Conservation (phyloP, 1,140 invertebrate species). For the Zaprionus camerounensis region DNA sequence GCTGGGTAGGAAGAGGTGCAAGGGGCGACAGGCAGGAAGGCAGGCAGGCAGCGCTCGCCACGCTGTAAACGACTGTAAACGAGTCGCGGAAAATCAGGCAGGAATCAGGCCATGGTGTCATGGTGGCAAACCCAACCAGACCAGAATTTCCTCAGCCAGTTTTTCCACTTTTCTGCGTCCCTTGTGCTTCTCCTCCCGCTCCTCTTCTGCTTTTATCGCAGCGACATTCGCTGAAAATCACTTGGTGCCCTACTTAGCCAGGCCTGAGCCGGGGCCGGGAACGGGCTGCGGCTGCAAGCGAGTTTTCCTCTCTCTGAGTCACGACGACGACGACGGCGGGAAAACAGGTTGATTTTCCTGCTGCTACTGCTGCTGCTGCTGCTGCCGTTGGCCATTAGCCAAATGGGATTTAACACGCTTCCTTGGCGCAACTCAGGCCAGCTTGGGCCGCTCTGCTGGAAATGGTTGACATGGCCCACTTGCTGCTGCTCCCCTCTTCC, state of each 20-base stretch:
- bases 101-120: constrained; percentile 77
- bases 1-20: neutral
- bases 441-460: constrained; percentile 33
- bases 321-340: constrained; percentile 19
- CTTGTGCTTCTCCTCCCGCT: neutral
- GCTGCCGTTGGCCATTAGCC: constrained; percentile 74
- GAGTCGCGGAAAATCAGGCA: constrained; percentile 35
- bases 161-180: constrained; percentile 38
- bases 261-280: constrained; percentile 14
- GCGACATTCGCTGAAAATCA: constrained; percentile 27
- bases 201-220: constrained; percentile 11
- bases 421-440: constrained; percentile 48
- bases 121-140: constrained; percentile 53
- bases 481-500: neutral
- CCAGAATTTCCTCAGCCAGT: constrained; percentile 69
- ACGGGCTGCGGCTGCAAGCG: constrained; percentile 48
- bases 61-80: constrained; percentile 3
- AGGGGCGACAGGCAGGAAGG: no score
- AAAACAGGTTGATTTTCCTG: constrained; percentile 79
- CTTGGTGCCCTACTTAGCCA: constrained; percentile 60
- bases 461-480: neutral
- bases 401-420: constrained; percentile 82
- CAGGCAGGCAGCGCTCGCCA: neutral
- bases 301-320: constrained; percentile 63
- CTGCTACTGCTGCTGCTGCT: constrained; percentile 39